These are phyloP conservation scores for Ictalurus furcatus DNA, from an alignment of 2,113 vertebrate genomes.

Conservation along the genomic window DNA sequence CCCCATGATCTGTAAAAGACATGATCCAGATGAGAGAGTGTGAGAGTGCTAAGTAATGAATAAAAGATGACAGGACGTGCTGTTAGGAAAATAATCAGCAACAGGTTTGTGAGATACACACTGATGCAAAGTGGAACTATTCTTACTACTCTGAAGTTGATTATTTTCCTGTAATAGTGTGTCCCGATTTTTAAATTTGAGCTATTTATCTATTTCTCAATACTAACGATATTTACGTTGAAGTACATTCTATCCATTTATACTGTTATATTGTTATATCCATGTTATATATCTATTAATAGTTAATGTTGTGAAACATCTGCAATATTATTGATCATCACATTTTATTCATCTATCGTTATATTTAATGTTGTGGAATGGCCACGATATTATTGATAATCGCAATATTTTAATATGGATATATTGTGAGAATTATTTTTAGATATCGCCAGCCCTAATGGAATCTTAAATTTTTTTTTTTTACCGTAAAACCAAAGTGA, in stretches of 20 bases:
- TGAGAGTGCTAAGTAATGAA: background rate
- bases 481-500: background rate
- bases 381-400: background rate
- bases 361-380: background rate
- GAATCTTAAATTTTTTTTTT: background rate
- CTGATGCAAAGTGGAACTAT: background rate
- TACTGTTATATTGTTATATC: background rate
- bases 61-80: background rate
- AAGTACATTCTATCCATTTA: background rate
- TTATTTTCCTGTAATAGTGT: background rate
- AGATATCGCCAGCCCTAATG: background rate
- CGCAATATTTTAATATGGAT: background rate
- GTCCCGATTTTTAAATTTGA: too few species aligned
- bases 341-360: background rate
- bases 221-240: background rate
- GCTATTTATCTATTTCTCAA: background rate
- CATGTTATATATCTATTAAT: too few species aligned
- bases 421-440: background rate
- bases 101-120: background rate
- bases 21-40: background rate
- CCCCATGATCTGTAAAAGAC: conserved; percentile 88
- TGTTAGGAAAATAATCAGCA: background rate
- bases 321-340: background rate
- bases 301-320: background rate
- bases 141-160: background rate